Evolutionary conservation across 2,797 vertebrate genomes (phyloP).

Genomic region (Melopsittacus undulatus): DNA sequence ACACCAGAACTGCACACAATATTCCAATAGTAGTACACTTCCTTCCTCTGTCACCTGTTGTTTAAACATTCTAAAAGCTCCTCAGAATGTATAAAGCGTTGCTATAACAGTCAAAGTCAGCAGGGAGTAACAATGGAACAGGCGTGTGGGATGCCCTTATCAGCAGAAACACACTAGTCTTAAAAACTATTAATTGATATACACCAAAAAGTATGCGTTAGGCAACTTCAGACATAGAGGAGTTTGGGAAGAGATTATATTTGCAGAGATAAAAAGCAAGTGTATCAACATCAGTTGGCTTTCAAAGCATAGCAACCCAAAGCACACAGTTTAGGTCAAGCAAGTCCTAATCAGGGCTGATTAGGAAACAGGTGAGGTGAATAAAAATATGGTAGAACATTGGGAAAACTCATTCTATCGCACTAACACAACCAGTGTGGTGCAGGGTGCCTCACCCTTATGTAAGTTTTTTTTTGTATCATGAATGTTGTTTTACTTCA

Average conservation of each 20-base stretch:
- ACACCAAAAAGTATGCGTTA: background rate
- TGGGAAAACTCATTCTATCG: background rate
- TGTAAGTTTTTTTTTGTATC: background rate
- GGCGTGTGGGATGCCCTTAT: background rate
- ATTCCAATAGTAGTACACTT: fast-evolving
- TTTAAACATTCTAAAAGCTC: background rate
- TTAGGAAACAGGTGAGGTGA: background rate
- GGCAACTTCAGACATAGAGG: background rate
- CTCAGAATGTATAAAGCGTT: background rate
- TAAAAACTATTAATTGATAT: background rate
- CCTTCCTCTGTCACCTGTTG: background rate
- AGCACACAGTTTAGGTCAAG: background rate
- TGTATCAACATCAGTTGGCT: background rate
- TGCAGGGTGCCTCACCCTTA: background rate
- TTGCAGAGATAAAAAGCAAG: background rate
- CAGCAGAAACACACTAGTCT: background rate
- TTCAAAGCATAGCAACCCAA: background rate
- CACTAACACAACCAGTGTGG: background rate
- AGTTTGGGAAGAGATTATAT: background rate
- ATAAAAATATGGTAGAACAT: background rate
- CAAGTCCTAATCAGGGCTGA: background rate
- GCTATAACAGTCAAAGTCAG: background rate
- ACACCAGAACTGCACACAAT: too few species aligned
- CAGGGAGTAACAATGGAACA: background rate
- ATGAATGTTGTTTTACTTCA: background rate